Evolutionary conservation across 1,140 invertebrate species (phyloP), one percentile per base, ranked within the genome.

Genomic region (Sesamia nonagrioides): DNA sequence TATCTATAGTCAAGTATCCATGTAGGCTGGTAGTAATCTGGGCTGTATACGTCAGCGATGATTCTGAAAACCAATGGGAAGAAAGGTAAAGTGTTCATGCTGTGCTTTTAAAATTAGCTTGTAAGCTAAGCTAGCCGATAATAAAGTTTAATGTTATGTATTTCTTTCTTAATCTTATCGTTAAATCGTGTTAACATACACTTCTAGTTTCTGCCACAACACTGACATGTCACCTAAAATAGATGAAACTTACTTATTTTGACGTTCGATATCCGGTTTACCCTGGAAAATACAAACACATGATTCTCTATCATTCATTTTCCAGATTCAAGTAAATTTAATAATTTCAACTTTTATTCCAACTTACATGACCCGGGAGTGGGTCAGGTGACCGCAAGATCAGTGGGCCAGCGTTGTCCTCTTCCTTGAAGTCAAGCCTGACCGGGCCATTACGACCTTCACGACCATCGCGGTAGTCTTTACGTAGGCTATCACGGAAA

Each of bases 1-100:
- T 92, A 92, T 74, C 92, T 84, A 75, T 92, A 93, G 84, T 93
- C 92, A 45, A 93, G 72, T 21, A 92, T 81, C 73, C 84, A 85
- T 3, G 84, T 88, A 0, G 91, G 92, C 60, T 94, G 86, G 61
- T 83, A 80, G 80, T 89, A 92, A 21, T 90, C 88, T 6, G 92
- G 92, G 58, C 88, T 90, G 73, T 86, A 91, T 13, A 88, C 85
- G 33, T 89, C 84, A 71, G 82, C 78, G 11, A 94, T 88, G 54
- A 94, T 90, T 54, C 92, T 93, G 84, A 48, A 78, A 74, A 58
- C 6, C 15, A 68, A 48, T 50, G 18, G 7, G n/a, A 21, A 60
- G 6, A 61, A 0, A n/a, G n/a, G 40, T 63, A 5, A 5, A 50
- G 45, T 27, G 27, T 27, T 27, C 3, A 27, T 27, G 27, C 27